phyloP scores from a whole-genome alignment of 2,797 vertebrate species.

The Carcharodon carcharias region DNA sequence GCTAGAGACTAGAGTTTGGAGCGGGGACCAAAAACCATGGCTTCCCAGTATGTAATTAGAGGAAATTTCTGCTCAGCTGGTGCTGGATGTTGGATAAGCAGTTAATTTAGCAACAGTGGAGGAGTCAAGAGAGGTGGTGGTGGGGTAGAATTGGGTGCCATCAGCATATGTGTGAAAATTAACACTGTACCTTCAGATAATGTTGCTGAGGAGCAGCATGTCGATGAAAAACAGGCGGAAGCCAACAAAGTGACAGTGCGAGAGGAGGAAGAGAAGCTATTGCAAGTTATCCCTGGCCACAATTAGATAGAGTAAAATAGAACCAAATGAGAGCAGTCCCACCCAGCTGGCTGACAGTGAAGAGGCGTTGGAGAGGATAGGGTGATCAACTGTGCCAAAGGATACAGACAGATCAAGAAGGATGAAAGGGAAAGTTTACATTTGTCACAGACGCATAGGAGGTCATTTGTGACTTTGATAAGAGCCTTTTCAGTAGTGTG shows the following conservation, averaged over 20 bases:
- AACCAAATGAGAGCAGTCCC: neutral
- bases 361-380: no score
- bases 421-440: no score
- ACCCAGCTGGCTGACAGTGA: neutral
- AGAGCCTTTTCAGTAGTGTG: no score
- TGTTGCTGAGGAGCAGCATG: neutral
- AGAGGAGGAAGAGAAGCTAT: neutral
- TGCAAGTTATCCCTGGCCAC: neutral
- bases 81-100: neutral
- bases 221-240: no score
- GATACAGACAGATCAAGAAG: no score
- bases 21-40: neutral
- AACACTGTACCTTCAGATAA: neutral
- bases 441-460: no score
- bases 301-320: neutral
- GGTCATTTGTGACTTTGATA: no score
- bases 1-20: neutral
- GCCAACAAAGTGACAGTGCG: neutral
- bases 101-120: neutral
- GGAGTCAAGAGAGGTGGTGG: neutral
- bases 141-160: neutral
- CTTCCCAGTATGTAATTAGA: neutral
- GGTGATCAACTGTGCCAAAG: no score
- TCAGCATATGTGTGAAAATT: neutral
- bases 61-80: no score